Evolutionary conservation across 2,113 vertebrate genomes (phyloP).

Genomic region (Cisticola juncidis): DNA sequence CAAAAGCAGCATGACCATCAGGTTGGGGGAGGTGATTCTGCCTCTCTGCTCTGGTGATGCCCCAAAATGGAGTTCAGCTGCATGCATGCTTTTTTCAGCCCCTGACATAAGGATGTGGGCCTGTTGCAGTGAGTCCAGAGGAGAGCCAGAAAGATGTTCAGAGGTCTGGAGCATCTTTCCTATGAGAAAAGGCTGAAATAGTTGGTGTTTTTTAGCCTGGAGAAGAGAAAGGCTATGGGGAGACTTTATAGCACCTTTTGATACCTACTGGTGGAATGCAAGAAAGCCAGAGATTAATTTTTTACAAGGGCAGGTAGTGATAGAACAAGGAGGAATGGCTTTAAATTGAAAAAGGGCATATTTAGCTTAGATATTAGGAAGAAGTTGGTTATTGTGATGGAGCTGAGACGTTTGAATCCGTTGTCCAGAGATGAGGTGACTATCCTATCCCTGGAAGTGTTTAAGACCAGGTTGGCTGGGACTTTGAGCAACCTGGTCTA

Average conservation of each 20-base stretch:
- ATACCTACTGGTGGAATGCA: neutral
- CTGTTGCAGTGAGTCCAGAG: neutral
- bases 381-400: neutral
- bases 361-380: neutral
- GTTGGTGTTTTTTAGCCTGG: neutral
- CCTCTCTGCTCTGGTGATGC: neutral
- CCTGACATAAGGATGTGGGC: fast-evolving
- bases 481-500: neutral
- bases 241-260: neutral
- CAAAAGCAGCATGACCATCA: neutral
- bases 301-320: neutral
- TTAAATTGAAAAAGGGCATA: neutral
- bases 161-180: neutral
- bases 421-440: neutral
- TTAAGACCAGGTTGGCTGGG: neutral
- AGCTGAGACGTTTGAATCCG: neutral
- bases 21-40: neutral
- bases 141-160: neutral
- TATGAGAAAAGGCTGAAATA: neutral
- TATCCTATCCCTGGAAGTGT: neutral
- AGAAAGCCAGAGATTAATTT: neutral
- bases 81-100: neutral
- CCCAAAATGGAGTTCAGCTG: neutral
- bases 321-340: neutral
- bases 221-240: neutral